Evolutionary conservation across 2,797 vertebrate species (phyloP).

Genomic region (Forpus xanthops): DNA sequence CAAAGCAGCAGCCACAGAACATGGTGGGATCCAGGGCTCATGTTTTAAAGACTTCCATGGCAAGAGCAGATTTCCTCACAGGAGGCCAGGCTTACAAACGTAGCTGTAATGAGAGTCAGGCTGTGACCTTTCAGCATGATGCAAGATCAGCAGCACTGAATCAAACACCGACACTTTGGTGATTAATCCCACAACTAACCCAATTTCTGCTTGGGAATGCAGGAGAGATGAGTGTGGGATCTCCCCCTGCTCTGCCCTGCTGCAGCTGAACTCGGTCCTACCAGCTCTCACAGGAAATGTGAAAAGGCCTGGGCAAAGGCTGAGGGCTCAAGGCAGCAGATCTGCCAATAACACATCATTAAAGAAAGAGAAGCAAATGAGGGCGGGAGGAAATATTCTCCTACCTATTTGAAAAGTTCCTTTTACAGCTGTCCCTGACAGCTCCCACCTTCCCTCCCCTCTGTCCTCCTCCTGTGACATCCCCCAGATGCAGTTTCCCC

Average conservation of each 20-base stretch:
- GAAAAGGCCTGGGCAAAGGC: neutral
- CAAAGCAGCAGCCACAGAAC: neutral
- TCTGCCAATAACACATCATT: neutral
- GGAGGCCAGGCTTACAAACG: neutral
- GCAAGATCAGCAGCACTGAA: conserved; percentile 42
- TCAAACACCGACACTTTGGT: neutral
- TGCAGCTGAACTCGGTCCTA: neutral
- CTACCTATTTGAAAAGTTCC: neutral
- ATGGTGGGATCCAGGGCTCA: neutral
- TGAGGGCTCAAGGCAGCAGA: neutral
- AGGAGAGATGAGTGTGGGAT: neutral
- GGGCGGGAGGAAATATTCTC: neutral
- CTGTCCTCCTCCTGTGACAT: neutral
- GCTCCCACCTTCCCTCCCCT: neutral
- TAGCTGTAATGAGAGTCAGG: neutral
- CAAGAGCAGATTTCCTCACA: neutral
- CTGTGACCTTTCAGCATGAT: conserved; percentile 8
- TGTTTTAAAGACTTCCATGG: neutral
- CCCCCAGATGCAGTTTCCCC: neutral
- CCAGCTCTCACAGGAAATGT: neutral
- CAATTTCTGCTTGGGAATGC: neutral
- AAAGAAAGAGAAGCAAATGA: neutral
- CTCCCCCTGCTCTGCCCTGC: neutral
- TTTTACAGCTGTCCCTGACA: neutral
- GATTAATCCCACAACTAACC: conserved; percentile 22